A percentile compares a stretch with the other conserved stretches of the same genome.
Conservation (phyloP, 2,888 invertebrate genomes). For the Synergus itoensis region DNA sequence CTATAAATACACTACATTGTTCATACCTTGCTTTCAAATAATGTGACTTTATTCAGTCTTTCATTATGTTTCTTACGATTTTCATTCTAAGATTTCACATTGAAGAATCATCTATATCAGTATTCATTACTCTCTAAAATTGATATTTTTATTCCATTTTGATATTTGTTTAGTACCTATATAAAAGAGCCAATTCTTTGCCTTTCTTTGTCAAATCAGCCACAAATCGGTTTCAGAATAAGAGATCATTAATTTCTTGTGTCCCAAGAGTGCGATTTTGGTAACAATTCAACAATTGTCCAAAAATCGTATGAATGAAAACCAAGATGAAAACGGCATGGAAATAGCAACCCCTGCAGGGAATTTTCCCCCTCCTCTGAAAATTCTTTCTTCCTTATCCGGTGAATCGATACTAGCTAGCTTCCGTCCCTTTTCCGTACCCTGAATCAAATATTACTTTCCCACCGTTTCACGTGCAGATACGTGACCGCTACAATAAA, state of each 20-base stretch:
- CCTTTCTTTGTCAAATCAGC: conserved; percentile 4
- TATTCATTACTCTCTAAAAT: no score
- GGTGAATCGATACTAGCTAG: background rate
- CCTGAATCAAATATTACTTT: conserved; percentile 2
- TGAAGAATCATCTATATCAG: no score
- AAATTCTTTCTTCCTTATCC: background rate
- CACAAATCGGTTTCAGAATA: background rate
- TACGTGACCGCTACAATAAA: conserved; percentile 1
- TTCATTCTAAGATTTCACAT: no score
- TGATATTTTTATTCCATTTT: background rate
- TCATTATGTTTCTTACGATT: background rate
- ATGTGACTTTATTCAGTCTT: background rate
- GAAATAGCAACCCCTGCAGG: conserved; percentile 7
- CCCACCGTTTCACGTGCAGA: background rate
- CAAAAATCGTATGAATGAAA: background rate
- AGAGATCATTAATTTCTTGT: conserved; percentile 2
- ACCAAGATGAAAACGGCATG: background rate
- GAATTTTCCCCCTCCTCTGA: background rate
- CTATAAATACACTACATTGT: conserved; percentile 6
- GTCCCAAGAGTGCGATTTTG: conserved; percentile 2
- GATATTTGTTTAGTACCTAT: background rate
- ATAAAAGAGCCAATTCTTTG: background rate
- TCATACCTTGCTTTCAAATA: background rate
- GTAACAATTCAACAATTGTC: conserved; percentile 7
- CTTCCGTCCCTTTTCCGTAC: background rate